Evolutionary conservation across 2,113 vertebrate species (phyloP).

Genomic region (Gavialis gangeticus): DNA sequence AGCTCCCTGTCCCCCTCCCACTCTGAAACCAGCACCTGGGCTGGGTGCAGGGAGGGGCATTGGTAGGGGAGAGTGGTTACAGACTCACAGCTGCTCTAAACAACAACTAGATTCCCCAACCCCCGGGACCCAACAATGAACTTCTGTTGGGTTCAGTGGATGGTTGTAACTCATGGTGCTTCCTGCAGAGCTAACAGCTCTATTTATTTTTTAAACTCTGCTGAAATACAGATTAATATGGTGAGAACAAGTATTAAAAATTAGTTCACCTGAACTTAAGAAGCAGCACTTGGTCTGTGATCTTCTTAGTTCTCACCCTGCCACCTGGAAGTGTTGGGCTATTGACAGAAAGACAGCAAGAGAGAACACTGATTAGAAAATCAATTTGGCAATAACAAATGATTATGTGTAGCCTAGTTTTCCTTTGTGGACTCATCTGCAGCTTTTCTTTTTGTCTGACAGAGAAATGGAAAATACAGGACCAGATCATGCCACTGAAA

Average conservation of each 20-base stretch:
- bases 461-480: not conserved
- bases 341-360: not conserved
- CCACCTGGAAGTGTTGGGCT: accelerated
- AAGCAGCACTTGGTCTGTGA: not conserved
- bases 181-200: not conserved
- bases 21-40: no score
- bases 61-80: no score
- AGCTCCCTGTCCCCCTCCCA: no score
- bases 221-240: accelerated
- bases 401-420: not conserved
- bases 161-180: no score
- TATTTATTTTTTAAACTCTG: not conserved
- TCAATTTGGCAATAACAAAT: not conserved
- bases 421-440: accelerated
- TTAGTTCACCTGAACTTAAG: not conserved
- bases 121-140: no score
- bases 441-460: not conserved
- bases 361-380: not conserved
- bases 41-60: no score
- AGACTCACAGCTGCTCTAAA: no score
- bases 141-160: no score
- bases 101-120: no score
- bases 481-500: not conserved
- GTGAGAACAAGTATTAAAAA: not conserved
- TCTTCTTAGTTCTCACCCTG: not conserved